Percentiles rank a stretch among this genome's conserved stretches.
phyloP scores from a whole-genome alignment of 2,797 vertebrate genomes.

The Phrynocephalus vlangalii region DNA sequence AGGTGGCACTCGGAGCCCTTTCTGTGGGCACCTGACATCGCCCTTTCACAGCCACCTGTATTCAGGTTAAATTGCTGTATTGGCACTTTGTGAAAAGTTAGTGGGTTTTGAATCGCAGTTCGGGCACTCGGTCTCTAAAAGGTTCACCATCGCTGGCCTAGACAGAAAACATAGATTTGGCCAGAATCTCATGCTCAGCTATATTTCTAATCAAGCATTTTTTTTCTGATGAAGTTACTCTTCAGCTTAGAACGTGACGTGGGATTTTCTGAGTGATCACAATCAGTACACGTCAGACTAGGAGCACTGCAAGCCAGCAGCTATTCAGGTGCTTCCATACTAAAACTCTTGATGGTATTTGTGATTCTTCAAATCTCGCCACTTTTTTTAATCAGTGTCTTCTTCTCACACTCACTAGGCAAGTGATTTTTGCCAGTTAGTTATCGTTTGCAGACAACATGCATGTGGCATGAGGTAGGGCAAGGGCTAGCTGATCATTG shows the following conservation, averaged over 20 bases:
- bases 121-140: no score
- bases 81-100: no score
- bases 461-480: no score
- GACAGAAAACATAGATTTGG: no score
- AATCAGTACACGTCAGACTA: not conserved
- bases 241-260: not conserved
- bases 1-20: no score
- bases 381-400: not conserved
- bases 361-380: not conserved
- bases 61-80: no score
- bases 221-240: not conserved
- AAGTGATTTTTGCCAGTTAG: not conserved
- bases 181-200: not conserved
- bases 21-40: no score
- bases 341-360: not conserved
- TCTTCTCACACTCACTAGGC: not conserved
- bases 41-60: no score
- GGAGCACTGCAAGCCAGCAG: not conserved
- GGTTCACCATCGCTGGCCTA: no score
- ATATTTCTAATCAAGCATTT: not conserved
- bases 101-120: no score
- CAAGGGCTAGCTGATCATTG: not conserved
- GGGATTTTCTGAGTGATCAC: not conserved
- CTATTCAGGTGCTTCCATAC: no score
- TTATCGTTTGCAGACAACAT: not conserved